phyloP scores from a whole-genome alignment of 2,888 invertebrate species.

The Spodoptera littoralis region DNA sequence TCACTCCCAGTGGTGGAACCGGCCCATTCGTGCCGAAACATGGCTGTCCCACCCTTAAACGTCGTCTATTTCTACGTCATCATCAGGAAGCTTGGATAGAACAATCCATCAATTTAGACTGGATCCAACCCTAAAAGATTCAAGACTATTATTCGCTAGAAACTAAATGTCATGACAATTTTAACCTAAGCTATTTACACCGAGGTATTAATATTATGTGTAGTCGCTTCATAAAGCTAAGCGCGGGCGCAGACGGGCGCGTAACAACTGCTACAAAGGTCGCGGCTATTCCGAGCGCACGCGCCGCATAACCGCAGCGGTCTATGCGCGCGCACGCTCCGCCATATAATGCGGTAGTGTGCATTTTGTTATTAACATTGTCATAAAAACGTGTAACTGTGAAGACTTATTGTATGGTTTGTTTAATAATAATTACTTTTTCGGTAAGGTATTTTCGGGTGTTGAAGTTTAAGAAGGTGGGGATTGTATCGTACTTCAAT shows the following conservation, averaged over 20 bases:
- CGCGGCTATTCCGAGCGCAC: conserved; percentile 51
- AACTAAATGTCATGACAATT: conserved; percentile 40
- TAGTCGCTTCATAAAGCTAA: conserved; percentile 36
- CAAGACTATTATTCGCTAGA: conserved; percentile 25
- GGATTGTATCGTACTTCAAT: no score
- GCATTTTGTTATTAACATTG: conserved; percentile 25
- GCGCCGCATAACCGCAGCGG: conserved; percentile 15
- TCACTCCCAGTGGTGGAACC: no score
- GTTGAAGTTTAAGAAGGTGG: no score
- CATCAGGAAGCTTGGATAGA: no score
- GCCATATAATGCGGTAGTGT: conserved; percentile 31
- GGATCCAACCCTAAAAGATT: no score
- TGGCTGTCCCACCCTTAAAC: no score
- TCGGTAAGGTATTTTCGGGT: no score
- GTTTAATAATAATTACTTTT: no score
- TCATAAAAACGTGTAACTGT: conserved; percentile 11
- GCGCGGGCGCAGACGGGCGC: conserved; percentile 32
- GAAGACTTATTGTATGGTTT: background rate
- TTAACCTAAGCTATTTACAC: conserved; percentile 40
- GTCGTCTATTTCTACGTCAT: no score
- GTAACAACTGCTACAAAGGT: conserved; percentile 53
- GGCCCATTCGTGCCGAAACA: no score
- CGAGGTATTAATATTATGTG: conserved; percentile 37
- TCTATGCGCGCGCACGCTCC: conserved; percentile 17
- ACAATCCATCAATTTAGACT: no score